These are phyloP conservation scores for Pangasianodon gigas DNA, from an alignment of 2,113 vertebrate species.

Conservation along the genomic window DNA sequence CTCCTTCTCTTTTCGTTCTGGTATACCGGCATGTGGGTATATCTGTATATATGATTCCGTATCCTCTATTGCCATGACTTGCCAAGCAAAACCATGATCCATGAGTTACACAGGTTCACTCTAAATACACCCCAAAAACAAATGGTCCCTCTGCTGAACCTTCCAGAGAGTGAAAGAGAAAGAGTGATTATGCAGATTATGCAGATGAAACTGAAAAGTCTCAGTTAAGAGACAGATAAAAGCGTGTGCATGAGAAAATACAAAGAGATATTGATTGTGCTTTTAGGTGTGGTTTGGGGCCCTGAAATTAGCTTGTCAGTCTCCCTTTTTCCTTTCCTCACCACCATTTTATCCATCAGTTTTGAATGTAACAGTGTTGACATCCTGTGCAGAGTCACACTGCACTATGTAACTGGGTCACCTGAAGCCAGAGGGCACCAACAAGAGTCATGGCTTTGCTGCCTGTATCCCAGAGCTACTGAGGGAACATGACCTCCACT, in stretches of 20 bases:
- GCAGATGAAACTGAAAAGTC: constrained; percentile 37
- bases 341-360: neutral
- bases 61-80: constrained; percentile 32
- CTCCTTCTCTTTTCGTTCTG: neutral
- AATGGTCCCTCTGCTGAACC: constrained; percentile 13
- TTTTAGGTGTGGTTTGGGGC: neutral
- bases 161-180: neutral
- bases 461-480: neutral
- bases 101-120: constrained; percentile 44
- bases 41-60: constrained; percentile 29
- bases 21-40: neutral
- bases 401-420: neutral
- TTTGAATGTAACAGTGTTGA: neutral
- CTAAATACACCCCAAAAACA: constrained; percentile 24
- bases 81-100: constrained; percentile 41
- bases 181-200: neutral
- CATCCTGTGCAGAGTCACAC: constrained; percentile 1
- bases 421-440: constrained; percentile 27
- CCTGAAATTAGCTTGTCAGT: neutral
- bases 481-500: neutral
- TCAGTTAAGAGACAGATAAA: constrained; percentile 21
- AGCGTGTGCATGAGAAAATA: neutral
- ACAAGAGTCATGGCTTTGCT: neutral
- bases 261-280: neutral
- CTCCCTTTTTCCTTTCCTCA: neutral